Conservation (phyloP, 1,140 invertebrate species). For the Brachionus plicatilis region DNA sequence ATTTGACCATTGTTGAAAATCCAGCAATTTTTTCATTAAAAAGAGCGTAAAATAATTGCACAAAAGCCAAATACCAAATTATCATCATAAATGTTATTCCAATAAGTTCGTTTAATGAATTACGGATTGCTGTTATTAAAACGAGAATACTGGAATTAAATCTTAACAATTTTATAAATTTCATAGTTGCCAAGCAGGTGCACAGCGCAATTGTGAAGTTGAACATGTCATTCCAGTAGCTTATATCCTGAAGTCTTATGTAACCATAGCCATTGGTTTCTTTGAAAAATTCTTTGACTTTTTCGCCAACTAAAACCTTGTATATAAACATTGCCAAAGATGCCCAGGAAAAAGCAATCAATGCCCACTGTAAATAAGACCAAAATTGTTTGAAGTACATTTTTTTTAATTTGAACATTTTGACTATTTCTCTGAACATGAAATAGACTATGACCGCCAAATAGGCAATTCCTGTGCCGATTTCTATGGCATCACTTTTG, state of each 20-base stretch:
- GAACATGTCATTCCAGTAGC: conserved; percentile 34
- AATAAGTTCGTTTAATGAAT: not conserved
- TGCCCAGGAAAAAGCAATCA: conserved; percentile 53
- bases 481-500: conserved; percentile 49
- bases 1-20: conserved; percentile 41
- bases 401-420: conserved; percentile 44
- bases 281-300: conserved; percentile 54
- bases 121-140: not conserved
- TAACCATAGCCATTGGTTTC: conserved; percentile 58
- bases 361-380: conserved; percentile 55
- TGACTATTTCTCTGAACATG: conserved; percentile 58
- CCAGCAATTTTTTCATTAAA: conserved; percentile 48
- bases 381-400: conserved; percentile 56
- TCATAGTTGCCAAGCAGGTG: conserved; percentile 16
- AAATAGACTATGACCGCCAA: conserved; percentile 55
- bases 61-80: conserved; percentile 55
- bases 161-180: conserved; percentile 37
- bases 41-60: not conserved
- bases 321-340: conserved; percentile 56
- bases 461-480: conserved; percentile 52
- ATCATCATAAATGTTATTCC: conserved; percentile 49
- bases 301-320: conserved; percentile 49
- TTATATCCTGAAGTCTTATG: conserved; percentile 47
- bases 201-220: not conserved
- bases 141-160: not conserved